phyloP scores from a whole-genome alignment of 2,888 invertebrate species.

The Cyclophora punctaria region DNA sequence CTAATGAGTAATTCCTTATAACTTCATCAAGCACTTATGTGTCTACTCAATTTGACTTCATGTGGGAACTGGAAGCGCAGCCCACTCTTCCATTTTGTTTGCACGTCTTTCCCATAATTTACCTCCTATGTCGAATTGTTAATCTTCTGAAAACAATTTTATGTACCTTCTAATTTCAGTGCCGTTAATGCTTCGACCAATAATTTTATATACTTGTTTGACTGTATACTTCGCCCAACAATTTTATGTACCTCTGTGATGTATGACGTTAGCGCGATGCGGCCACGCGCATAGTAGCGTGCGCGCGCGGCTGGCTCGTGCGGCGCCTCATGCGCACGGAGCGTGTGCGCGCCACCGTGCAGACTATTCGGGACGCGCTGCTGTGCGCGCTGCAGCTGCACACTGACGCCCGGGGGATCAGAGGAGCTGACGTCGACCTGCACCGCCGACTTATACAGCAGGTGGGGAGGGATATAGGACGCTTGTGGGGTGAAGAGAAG shows the following conservation, averaged over 20 bases:
- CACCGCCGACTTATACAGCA: conserved; percentile 84
- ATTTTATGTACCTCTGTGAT: conserved; percentile 39
- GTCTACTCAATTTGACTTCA: too few relatives aligned
- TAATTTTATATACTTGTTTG: neutral
- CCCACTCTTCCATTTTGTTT: too few relatives aligned
- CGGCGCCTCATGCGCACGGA: conserved; percentile 87
- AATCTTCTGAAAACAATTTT: too few relatives aligned
- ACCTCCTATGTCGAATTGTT: too few relatives aligned
- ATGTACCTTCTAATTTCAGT: neutral
- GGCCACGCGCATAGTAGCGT: conserved; percentile 80
- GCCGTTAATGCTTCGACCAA: neutral
- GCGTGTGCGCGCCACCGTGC: conserved; percentile 84
- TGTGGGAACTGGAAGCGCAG: too few relatives aligned
- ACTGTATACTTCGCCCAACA: conserved; percentile 20
- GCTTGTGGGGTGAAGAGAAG: too few relatives aligned
- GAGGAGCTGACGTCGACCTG: conserved; percentile 80
- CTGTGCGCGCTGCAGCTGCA: conserved; percentile 85
- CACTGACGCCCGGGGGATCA: conserved; percentile 74
- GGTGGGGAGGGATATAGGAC: conserved; percentile 30
- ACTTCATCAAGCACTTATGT: too few relatives aligned
- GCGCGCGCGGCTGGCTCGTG: conserved; percentile 84
- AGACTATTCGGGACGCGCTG: conserved; percentile 86
- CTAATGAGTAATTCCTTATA: too few relatives aligned
- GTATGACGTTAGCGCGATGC: conserved; percentile 60
- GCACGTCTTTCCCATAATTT: too few relatives aligned